phyloP scores from a whole-genome alignment of 2,113 vertebrate genomes.

The Gadus chalcogrammus region DNA sequence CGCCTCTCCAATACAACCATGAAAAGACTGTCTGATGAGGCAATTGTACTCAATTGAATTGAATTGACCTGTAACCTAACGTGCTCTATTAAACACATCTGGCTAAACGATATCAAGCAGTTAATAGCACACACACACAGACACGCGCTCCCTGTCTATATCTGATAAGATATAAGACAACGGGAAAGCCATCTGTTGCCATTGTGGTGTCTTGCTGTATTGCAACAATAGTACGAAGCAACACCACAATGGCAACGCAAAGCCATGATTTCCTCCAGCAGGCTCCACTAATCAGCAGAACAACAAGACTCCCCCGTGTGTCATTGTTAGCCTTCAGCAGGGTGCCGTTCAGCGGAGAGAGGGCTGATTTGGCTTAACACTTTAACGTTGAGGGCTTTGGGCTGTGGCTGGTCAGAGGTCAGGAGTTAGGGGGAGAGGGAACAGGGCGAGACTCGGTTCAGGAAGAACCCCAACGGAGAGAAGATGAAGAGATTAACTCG shows the following conservation, averaged over 20 bases:
- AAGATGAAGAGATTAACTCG: too few relatives aligned
- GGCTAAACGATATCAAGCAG: not conserved
- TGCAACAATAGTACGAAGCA: constrained; percentile 44
- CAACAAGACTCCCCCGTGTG: constrained; percentile 46
- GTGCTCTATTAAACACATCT: constrained; percentile 3
- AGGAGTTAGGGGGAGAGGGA: too few relatives aligned
- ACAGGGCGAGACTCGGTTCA: too few relatives aligned
- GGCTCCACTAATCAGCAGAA: constrained; percentile 55
- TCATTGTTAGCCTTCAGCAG: constrained; percentile 55
- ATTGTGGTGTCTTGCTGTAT: constrained; percentile 36
- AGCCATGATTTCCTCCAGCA: constrained; percentile 58
- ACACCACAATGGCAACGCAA: constrained; percentile 51
- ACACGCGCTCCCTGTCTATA: constrained; percentile 18
- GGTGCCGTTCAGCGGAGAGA: constrained; percentile 46
- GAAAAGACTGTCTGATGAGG: not conserved
- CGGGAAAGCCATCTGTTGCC: constrained; percentile 47
- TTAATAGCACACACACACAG: too few relatives aligned
- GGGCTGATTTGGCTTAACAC: constrained; percentile 7
- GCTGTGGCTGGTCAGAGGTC: too few relatives aligned
- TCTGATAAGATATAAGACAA: constrained; percentile 35
- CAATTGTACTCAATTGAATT: not conserved
- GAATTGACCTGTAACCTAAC: constrained; percentile 3
- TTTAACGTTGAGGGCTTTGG: too few relatives aligned
- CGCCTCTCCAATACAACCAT: not conserved
- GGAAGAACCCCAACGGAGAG: too few relatives aligned